Evolutionary conservation across 2,888 invertebrate species (phyloP), one percentile per base, ranked within the genome.

Genomic region (Drosophila fungiperda): DNA sequence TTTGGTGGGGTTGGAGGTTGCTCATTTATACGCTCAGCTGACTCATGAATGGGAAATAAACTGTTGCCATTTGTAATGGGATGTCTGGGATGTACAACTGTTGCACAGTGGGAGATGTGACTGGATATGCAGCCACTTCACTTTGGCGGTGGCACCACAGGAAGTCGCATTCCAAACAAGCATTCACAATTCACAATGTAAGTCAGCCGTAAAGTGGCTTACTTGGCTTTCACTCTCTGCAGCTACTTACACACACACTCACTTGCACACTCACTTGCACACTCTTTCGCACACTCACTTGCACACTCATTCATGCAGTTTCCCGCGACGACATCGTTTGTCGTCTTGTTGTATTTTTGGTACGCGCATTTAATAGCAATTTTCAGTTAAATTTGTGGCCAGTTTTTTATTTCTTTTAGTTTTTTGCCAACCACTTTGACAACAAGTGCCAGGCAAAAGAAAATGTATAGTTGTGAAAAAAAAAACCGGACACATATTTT

Each of bases 321-420:
- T 89, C 81, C 76, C 84, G 82, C 84, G 79, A 58, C 90, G 74
- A 89, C 80, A 86, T 86, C 85, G 88, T 87, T 85, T 85, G 88
- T 89, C 82, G 88, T 87, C 76, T 86, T 71, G 71, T 69, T 50
- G 49, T 60, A 59, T 54, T 48, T 40, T 48, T 40, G 29, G 76
- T 61, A 82, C 80, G 83, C 78, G 81, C 73, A 54, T 83, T 83
- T 78, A 73, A 76, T 74, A 75, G 72, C 79, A 89, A 84, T 40
- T 82, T 85, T 77, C 77, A 67, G 74, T 76, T 54, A 63, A 73
- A 69, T 80, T 83, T 81, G 53, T 63, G 62, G 67, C 65, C 54
- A 68, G 60, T 64, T 70, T 50, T 29, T 17, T 26, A 4, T 48
- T 20, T 12, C 1, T 54, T 52, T 0, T 33, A 8, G 3, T 23